Percentiles rank a stretch among this genome's conserved stretches.
Conservation (phyloP, 2,888 invertebrate species). For the Allygus modestus region DNA sequence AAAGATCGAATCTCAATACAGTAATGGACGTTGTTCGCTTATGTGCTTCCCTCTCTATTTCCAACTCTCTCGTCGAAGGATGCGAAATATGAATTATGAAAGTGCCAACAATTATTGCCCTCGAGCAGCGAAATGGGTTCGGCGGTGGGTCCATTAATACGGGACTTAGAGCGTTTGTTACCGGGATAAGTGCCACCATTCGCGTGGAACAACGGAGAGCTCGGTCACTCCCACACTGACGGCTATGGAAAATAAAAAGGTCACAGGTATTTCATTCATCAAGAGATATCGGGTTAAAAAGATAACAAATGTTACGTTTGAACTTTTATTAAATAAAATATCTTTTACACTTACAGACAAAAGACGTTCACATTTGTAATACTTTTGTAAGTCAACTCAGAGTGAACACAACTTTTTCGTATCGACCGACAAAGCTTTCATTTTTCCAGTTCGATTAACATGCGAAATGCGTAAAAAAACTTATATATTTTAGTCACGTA, state of each 20-base stretch:
- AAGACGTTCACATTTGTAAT: neutral
- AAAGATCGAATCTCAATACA: too few species aligned
- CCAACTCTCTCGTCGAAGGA: too few species aligned
- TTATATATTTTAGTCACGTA: neutral
- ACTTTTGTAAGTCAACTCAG: neutral
- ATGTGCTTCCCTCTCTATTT: too few species aligned
- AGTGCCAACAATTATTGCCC: slow-evolving; percentile 1
- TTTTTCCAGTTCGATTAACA: neutral
- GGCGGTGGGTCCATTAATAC: neutral
- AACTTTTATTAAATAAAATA: slow-evolving; percentile 30
- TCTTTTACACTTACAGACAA: slow-evolving; percentile 19
- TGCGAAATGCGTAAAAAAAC: neutral
- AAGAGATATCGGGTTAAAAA: too few species aligned
- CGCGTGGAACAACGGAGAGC: neutral
- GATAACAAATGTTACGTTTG: too few species aligned
- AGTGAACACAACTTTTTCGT: neutral
- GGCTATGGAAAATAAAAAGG: too few species aligned
- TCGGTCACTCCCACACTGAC: neutral
- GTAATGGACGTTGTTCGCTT: too few species aligned
- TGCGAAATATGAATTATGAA: neutral
- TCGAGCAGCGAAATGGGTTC: slow-evolving; percentile 11
- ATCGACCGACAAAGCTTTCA: neutral
- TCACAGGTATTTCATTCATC: too few species aligned
- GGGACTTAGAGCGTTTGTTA: neutral
- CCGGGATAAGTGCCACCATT: neutral